A percentile compares a stretch with the other conserved stretches of the same genome.
Evolutionary conservation across 2,888 invertebrate genomes (phyloP).

Genomic region (Poecilus cupreus): DNA sequence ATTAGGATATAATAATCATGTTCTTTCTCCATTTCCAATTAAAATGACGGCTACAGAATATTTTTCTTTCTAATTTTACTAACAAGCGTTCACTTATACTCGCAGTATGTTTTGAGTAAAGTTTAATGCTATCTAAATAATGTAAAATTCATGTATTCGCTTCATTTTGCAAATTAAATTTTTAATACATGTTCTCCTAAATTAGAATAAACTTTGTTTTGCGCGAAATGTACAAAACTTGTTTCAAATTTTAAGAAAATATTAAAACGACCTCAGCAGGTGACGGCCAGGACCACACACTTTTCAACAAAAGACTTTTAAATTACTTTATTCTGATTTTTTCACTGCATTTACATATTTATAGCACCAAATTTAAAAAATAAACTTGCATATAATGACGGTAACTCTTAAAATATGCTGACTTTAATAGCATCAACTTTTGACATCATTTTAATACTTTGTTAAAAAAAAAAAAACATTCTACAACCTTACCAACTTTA

Average conservation of each 20-base stretch:
- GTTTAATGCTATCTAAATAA: no score
- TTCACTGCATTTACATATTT: conserved; percentile 55
- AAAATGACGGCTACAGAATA: no score
- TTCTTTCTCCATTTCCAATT: no score
- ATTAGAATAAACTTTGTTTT: no score
- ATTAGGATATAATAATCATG: no score
- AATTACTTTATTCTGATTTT: conserved; percentile 54
- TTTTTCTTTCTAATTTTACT: no score
- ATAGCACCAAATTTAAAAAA: conserved; percentile 45
- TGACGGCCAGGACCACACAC: conserved; percentile 14
- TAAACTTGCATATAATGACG: conserved; percentile 21
- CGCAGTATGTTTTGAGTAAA: no score
- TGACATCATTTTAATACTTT: background rate
- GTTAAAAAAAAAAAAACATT: background rate
- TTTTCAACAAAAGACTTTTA: conserved; percentile 46
- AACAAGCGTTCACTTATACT: no score
- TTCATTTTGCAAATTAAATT: no score
- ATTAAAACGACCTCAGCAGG: conserved; percentile 41
- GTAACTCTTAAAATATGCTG: background rate
- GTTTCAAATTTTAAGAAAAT: conserved; percentile 12
- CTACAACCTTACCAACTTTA: background rate
- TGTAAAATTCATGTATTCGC: no score
- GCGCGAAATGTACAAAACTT: background rate
- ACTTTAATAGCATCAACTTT: conserved; percentile 15
- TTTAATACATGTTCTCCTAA: no score